phyloP scores from a whole-genome alignment of 2,113 vertebrate genomes.

The Xiphias gladius region DNA sequence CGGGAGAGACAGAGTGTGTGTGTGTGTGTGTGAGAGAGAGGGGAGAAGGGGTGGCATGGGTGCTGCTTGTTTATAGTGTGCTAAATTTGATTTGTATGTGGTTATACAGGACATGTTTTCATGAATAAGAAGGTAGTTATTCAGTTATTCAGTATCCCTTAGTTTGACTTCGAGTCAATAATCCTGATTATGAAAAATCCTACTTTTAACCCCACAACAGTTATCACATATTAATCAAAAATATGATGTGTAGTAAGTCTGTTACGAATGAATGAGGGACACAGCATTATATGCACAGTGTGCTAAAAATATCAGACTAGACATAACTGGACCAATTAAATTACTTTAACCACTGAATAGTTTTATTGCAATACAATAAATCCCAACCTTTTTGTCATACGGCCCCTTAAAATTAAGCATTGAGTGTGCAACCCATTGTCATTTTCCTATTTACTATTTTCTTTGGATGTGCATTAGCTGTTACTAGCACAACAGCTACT shows the following conservation, averaged over 20 bases:
- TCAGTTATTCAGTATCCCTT: neutral
- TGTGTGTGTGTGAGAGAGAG: slow-evolving; percentile 22
- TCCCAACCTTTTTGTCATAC: no score
- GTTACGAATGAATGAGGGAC: neutral
- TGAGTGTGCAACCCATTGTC: neutral
- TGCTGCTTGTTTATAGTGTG: slow-evolving; percentile 24
- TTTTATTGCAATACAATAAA: no score
- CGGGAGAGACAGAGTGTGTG: slow-evolving; percentile 39
- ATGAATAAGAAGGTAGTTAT: neutral
- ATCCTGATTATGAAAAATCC: neutral
- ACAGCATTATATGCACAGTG: neutral
- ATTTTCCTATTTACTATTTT: neutral
- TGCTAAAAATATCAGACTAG: neutral
- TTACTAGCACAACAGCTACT: neutral
- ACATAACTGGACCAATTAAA: neutral
- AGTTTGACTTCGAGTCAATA: neutral
- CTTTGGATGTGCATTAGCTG: neutral
- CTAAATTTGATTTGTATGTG: neutral
- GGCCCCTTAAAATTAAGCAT: neutral
- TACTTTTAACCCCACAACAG: neutral
- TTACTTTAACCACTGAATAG: neutral
- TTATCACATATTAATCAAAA: neutral
- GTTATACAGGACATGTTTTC: slow-evolving; percentile 1
- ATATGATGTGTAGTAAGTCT: neutral
- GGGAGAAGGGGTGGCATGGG: slow-evolving; percentile 10